Evolutionary conservation across 2,797 vertebrate species (phyloP).

Genomic region (Mormyrus hasselquistii): DNA sequence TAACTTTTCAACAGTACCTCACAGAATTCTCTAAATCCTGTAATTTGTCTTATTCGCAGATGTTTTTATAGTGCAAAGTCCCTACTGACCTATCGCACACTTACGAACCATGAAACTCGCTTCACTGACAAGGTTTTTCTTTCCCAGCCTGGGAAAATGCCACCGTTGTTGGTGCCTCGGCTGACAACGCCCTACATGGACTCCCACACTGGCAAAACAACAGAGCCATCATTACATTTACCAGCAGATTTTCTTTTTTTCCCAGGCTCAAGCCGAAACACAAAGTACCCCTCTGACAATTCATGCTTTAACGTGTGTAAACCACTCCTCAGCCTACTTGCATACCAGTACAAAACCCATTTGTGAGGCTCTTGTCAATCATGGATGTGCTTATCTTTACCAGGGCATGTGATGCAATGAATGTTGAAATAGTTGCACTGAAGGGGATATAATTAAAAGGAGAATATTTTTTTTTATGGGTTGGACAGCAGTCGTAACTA

Average conservation of each 20-base stretch:
- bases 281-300: neutral
- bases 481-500: neutral
- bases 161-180: conserved; percentile 24
- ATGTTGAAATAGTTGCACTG: neutral
- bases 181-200: neutral
- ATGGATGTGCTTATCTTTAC: neutral
- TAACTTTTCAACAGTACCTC: conserved; percentile 49
- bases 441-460: neutral
- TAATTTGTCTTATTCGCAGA: conserved; percentile 50
- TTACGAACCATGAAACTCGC: conserved; percentile 36
- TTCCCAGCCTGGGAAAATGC: conserved; percentile 10
- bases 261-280: neutral
- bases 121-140: conserved; percentile 24
- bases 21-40: conserved; percentile 55
- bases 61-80: conserved; percentile 40
- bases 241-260: conserved; percentile 6
- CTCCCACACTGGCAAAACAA: neutral
- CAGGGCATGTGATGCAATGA: neutral
- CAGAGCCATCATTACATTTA: conserved; percentile 8
- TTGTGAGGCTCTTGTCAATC: neutral
- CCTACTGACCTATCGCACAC: conserved; percentile 24
- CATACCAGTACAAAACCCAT: neutral
- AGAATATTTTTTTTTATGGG: neutral
- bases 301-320: neutral
- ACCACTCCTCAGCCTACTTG: neutral